These are phyloP conservation scores for Lagenorhynchus albirostris DNA, from an alignment of 2,113 vertebrate species.

Conservation along the genomic window DNA sequence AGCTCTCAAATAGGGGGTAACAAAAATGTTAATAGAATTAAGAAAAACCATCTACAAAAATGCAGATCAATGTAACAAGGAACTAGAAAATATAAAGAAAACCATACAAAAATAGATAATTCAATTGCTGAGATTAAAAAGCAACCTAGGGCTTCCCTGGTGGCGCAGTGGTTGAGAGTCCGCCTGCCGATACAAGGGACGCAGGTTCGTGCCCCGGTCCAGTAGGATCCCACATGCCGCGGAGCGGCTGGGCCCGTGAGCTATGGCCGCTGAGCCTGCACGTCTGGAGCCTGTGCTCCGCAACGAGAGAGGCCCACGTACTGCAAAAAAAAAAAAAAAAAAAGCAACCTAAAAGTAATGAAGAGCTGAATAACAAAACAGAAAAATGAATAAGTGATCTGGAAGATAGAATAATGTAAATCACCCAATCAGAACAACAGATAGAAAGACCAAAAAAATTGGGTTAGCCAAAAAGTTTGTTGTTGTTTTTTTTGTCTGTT, in stretches of 20 bases:
- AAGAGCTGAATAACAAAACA: not conserved
- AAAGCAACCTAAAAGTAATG: not conserved
- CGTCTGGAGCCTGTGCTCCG: no score
- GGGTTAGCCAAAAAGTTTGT: no score
- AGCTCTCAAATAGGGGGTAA: not conserved
- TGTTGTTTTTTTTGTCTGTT: no score
- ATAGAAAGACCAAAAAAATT: not conserved
- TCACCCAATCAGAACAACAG: not conserved
- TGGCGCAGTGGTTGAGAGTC: no score
- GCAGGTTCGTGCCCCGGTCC: no score
- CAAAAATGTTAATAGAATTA: not conserved
- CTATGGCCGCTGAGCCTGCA: no score
- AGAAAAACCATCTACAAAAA: not conserved
- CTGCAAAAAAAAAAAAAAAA: not conserved
- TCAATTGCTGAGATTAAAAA: not conserved
- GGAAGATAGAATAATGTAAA: not conserved
- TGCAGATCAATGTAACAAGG: not conserved
- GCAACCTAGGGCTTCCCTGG: not conserved
- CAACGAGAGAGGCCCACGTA: no score
- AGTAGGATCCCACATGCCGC: no score
- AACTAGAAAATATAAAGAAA: not conserved
- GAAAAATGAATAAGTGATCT: not conserved
- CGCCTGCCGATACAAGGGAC: no score
- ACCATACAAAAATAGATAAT: not conserved
- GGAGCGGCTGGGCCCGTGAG: no score